Conservation (phyloP, 2,888 invertebrate genomes). For the Lepidocyrtoides sp. region DNA sequence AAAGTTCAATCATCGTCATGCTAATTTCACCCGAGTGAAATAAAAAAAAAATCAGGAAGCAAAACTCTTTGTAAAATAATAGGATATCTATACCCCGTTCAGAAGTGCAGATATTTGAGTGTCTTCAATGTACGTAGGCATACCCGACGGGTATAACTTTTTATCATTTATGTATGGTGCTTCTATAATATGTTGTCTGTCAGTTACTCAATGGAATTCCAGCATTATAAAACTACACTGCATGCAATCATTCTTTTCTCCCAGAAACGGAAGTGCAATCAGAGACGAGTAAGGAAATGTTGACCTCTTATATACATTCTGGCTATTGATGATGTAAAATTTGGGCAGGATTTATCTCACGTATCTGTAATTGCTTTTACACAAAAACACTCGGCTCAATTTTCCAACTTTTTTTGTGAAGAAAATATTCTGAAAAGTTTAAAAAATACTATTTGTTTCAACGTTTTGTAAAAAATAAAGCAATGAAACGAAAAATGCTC, state of each 20-base stretch:
- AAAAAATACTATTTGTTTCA: no score
- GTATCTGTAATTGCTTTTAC: no score
- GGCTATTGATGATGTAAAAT: not conserved
- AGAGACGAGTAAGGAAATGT: slow-evolving; percentile 48
- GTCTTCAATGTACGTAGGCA: no score
- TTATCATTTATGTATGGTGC: not conserved
- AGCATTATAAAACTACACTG: slow-evolving; percentile 6
- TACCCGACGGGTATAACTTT: not conserved
- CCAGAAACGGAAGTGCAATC: not conserved
- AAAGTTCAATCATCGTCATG: slow-evolving; percentile 79
- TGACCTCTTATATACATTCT: slow-evolving; percentile 15
- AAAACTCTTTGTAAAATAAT: slow-evolving; percentile 10
- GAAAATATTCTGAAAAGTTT: no score
- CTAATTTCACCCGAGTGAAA: slow-evolving; percentile 71
- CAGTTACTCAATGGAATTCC: slow-evolving; percentile 57
- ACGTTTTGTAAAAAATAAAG: no score
- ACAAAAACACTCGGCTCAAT: no score
- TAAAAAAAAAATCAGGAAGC: slow-evolving; percentile 75
- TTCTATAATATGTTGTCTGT: not conserved
- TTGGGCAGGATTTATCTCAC: not conserved
- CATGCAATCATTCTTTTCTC: not conserved
- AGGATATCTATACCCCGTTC: no score
- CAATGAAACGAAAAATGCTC: no score
- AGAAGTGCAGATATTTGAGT: not conserved
- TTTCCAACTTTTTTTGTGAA: no score